Percentiles rank a stretch among this genome's conserved stretches.
Conservation (phyloP, 1,140 invertebrate species). For the Samia ricini region DNA sequence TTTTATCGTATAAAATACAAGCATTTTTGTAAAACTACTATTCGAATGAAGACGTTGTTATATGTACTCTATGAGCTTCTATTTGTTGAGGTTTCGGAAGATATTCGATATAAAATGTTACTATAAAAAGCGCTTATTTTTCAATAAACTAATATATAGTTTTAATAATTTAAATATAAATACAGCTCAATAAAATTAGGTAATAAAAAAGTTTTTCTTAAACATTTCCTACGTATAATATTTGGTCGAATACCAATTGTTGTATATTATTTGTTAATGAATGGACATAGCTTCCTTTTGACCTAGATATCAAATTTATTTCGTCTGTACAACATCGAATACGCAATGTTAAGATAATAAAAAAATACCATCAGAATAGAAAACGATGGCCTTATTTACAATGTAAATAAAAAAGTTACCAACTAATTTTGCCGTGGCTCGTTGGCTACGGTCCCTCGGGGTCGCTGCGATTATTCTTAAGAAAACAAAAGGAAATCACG, state of each 20-base stretch:
- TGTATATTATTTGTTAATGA: constrained; percentile 16
- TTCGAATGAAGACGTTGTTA: constrained; percentile 38
- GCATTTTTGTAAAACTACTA: constrained; percentile 32
- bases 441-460: constrained; percentile 23
- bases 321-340: background rate
- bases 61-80: constrained; percentile 34
- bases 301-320: constrained; percentile 2
- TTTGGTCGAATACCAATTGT: constrained; percentile 4
- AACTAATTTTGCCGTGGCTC: constrained; percentile 27
- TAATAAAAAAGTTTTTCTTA: too few species aligned
- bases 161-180: too few species aligned
- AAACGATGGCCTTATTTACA: constrained; percentile 15
- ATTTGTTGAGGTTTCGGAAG: background rate
- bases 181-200: too few species aligned
- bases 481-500: constrained; percentile 40
- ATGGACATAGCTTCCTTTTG: constrained; percentile 3
- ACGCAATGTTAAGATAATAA: constrained; percentile 3
- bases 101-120: background rate
- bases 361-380: constrained; percentile 6
- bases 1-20: constrained; percentile 11
- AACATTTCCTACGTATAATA: background rate
- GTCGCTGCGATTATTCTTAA: constrained; percentile 44
- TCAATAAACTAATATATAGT: background rate
- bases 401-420: constrained; percentile 25
- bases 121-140: background rate